Percentiles rank a stretch among this genome's conserved stretches.
phyloP scores from a whole-genome alignment of 1,140 invertebrate species.

The Drosophila serrata region DNA sequence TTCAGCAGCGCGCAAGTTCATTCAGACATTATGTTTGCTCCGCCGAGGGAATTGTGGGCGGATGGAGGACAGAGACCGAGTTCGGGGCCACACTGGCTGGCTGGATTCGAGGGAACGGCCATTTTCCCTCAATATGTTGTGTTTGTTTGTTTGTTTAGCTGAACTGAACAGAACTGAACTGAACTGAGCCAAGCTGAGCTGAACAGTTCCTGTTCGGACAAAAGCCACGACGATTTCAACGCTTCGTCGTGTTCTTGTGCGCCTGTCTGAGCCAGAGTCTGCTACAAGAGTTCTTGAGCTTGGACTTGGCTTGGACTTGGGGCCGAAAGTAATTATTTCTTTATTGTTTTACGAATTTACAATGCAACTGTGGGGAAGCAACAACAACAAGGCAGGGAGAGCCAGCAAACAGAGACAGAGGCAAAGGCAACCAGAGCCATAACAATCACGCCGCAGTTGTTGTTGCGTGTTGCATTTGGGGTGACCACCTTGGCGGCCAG shows the following conservation, averaged over 20 bases:
- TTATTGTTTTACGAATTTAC: constrained; percentile 85
- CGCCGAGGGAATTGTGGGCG: constrained; percentile 62
- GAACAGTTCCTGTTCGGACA: constrained; percentile 59
- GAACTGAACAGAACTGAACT: background rate
- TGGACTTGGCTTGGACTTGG: constrained; percentile 63
- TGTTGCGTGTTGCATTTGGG: constrained; percentile 82
- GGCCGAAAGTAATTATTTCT: constrained; percentile 85
- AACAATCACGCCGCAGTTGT: constrained; percentile 81
- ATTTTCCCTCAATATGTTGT: constrained; percentile 50
- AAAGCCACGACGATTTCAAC: constrained; percentile 84
- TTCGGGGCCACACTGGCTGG: constrained; percentile 74
- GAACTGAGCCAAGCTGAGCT: constrained; percentile 9
- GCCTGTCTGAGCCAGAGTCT: constrained; percentile 24
- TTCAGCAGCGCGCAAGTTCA: constrained; percentile 84
- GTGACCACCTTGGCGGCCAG: constrained; percentile 80
- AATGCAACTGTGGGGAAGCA: constrained; percentile 79
- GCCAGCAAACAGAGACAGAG: constrained; percentile 11
- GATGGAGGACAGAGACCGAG: constrained; percentile 35
- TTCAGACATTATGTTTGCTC: constrained; percentile 79
- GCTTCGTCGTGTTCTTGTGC: constrained; percentile 80
- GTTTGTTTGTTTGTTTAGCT: constrained; percentile 28
- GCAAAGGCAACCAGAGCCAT: constrained; percentile 69
- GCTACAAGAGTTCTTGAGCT: constrained; percentile 76
- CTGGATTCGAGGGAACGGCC: constrained; percentile 70
- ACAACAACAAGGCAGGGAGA: constrained; percentile 71